Base-by-base conservation (phyloP, 2,888 invertebrate genomes). In the Euzophera pinguis region DNA sequence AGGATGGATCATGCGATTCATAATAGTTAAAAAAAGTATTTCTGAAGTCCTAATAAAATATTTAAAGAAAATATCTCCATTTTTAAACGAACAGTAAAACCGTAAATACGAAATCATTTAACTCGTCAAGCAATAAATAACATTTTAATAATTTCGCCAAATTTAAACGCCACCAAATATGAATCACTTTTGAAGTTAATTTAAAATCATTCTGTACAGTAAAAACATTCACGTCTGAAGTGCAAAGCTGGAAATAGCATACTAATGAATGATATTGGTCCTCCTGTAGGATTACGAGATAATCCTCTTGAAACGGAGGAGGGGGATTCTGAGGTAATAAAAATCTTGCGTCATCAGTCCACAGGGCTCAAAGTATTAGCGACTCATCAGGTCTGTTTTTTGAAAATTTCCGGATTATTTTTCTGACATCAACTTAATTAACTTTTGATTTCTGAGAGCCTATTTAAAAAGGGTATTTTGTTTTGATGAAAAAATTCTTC, bases 181-280 rank as follows among this genome's bases (percentile, higher is more conserved):
- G 8, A 22, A 32, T 32, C 9, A 32, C 32, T 32, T 32, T 32
- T 2, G 75, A 74, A 74, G 69, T 73, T 75, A 73, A 79, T 81
- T 78, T 74, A 79, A 82, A 76, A 70, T 70, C 75, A 76, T 78
- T 75, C 75, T 67, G 64, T 65, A 69, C 67, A 68, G 63, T 67
- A 64, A 63, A 63, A 64, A 63, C 62, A 65, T 69, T 65, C 66
- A 72, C 76, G 78, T 75, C 77, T 66, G 73, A 73, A 71, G 73
- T 80, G 83, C 82, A 81, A 83, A 82, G 78, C 80, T 78, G 76
- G 75, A 73, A 81, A 82, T 81, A 77, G 79, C 78, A 85, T 85
- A 87, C 79, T 85, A 85, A 88, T 88, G 78, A 86, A 87, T 84
- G 85, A 76, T 84, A 84, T 83, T 82, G 81, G 81, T 78, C 75